Evolutionary conservation across 2,113 vertebrate species (phyloP).

Genomic region (Nymphicus hollandicus): DNA sequence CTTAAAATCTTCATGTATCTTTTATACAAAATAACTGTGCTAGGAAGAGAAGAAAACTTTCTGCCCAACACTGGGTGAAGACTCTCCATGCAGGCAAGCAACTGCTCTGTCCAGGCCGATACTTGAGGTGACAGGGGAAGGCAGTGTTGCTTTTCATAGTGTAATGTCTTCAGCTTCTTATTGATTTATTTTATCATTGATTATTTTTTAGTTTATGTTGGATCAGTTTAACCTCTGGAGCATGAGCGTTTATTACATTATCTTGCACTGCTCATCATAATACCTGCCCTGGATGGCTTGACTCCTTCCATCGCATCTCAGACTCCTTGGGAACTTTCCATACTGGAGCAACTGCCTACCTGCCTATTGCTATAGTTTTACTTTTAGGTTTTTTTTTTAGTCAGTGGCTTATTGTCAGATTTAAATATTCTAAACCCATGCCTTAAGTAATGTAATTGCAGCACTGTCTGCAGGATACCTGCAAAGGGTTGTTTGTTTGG

Average conservation of each 20-base stretch:
- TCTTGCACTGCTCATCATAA: not conserved
- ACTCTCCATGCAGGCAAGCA: not conserved
- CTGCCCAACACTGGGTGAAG: not conserved
- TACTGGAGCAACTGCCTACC: not conserved
- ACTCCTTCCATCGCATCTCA: not conserved
- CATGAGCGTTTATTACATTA: not conserved
- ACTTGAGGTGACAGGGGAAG: not conserved
- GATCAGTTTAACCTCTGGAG: not conserved
- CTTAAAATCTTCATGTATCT: not conserved
- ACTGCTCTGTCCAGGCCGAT: accelerated
- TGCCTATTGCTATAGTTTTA: not conserved
- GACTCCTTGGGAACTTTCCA: not conserved
- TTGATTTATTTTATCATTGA: not conserved
- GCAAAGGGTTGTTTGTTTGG: not conserved
- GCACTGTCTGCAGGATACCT: not conserved
- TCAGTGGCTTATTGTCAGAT: not conserved
- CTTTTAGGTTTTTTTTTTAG: not conserved
- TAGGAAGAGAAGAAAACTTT: not conserved
- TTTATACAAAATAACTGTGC: not conserved
- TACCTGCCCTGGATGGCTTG: not conserved
- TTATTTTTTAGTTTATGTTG: not conserved
- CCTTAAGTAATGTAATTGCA: not conserved
- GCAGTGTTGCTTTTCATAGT: not conserved
- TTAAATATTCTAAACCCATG: not conserved
- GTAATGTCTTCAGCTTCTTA: not conserved